Percentiles rank a stretch among this genome's conserved stretches.
Evolutionary conservation across 2,113 vertebrate species (phyloP).

Genomic region (Butastur rufipennis): DNA sequence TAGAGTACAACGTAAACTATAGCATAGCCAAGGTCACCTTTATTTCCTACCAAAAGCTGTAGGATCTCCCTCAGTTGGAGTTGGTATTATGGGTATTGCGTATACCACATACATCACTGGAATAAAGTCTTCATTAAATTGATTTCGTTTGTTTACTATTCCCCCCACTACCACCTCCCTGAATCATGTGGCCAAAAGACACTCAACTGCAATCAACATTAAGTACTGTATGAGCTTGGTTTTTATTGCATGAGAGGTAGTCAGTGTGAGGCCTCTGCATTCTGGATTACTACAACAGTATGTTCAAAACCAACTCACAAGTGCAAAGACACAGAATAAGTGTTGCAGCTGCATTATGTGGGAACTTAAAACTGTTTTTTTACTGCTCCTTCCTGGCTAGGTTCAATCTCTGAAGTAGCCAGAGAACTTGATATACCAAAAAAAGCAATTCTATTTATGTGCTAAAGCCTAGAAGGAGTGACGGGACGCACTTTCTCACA

Average conservation of each 20-base stretch:
- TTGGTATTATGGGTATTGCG: not conserved
- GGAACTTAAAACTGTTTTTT: not conserved
- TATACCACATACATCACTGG: not conserved
- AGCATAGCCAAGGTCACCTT: conserved; percentile 33
- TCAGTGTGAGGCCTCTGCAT: not conserved
- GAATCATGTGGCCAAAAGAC: not conserved
- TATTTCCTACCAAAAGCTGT: conserved; percentile 25
- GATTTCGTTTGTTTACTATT: not conserved
- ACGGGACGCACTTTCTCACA: conserved; percentile 21
- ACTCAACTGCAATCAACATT: not conserved
- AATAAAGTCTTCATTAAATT: not conserved
- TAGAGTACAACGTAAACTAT: conserved; percentile 57
- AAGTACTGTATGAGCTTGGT: not conserved
- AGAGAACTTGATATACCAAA: not conserved
- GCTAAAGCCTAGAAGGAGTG: not conserved
- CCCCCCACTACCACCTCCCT: not conserved
- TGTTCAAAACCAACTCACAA: not conserved
- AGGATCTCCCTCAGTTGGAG: not conserved
- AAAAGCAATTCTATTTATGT: not conserved
- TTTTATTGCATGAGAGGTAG: conserved; percentile 45
- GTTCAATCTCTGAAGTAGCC: not conserved
- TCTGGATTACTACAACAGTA: not conserved
- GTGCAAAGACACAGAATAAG: not conserved
- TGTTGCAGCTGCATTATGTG: not conserved
- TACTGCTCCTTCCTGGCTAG: not conserved